These are phyloP conservation scores for Callipepla squamata DNA, from an alignment of 2,113 vertebrate genomes.

Conservation along the genomic window DNA sequence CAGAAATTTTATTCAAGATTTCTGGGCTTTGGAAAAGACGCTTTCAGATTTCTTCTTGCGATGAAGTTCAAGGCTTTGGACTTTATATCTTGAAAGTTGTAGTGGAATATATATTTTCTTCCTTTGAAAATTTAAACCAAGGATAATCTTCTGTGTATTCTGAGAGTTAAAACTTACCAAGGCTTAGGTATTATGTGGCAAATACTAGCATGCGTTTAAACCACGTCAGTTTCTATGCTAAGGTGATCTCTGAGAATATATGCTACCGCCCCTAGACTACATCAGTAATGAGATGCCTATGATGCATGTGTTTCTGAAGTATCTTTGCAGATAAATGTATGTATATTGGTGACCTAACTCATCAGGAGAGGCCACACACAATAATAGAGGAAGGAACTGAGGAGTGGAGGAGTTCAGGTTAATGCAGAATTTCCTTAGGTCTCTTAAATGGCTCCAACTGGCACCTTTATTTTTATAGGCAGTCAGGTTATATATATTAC, in stretches of 20 bases:
- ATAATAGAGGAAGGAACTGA: constrained; percentile 32
- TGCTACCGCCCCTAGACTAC: background rate
- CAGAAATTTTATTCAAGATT: background rate
- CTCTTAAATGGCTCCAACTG: constrained; percentile 61
- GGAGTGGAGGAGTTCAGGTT: constrained; percentile 53
- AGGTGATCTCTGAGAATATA: background rate
- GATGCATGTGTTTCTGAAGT: background rate
- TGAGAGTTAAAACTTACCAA: background rate
- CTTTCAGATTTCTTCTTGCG: background rate
- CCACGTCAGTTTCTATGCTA: background rate
- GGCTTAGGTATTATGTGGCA: background rate
- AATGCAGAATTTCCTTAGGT: constrained; percentile 72
- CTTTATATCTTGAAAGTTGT: background rate
- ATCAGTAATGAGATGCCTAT: background rate
- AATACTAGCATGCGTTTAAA: background rate
- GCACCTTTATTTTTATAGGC: constrained; percentile 74
- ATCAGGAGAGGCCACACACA: constrained; percentile 61
- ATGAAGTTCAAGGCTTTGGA: background rate
- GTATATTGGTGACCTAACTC: constrained; percentile 2
- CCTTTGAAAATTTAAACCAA: background rate
- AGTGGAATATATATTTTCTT: background rate
- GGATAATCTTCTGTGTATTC: background rate
- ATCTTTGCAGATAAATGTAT: background rate
- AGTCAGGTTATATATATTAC: constrained; percentile 73
- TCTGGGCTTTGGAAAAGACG: background rate